Conservation (phyloP, 1,140 invertebrate species). For the Scylla paramamosain region DNA sequence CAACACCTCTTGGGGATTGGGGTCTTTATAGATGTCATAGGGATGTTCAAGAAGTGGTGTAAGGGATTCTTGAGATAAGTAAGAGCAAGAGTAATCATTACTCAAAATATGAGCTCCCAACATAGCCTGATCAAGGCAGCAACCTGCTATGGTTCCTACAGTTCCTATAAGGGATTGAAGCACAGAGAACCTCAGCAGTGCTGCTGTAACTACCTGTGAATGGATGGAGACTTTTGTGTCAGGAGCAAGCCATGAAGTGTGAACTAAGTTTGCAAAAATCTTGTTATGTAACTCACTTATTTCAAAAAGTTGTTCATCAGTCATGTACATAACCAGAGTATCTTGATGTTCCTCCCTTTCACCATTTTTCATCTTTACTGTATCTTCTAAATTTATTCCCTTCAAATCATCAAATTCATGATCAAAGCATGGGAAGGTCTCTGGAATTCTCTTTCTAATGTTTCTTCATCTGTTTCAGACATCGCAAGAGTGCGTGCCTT, state of each 20-base stretch:
- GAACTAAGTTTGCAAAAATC: conserved; percentile 78
- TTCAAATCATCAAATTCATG: conserved; percentile 82
- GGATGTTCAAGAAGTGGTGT: conserved; percentile 78
- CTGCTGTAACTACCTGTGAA: conserved; percentile 55
- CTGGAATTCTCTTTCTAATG: conserved; percentile 86
- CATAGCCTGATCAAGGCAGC: conserved; percentile 59
- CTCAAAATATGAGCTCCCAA: conserved; percentile 72
- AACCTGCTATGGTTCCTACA: conserved; percentile 65
- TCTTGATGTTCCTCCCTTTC: conserved; percentile 35
- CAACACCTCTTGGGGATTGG: conserved; percentile 89
- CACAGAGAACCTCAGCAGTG: conserved; percentile 44
- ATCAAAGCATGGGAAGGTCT: conserved; percentile 89
- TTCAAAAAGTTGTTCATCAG: conserved; percentile 79
- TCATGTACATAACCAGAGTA: conserved; percentile 75
- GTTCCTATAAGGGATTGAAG: conserved; percentile 58
- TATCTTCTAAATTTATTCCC: conserved; percentile 68
- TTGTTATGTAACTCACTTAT: conserved; percentile 78
- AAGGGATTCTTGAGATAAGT: conserved; percentile 50
- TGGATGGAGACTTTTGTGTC: background rate
- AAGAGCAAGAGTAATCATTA: conserved; percentile 68
- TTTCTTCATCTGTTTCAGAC: conserved; percentile 87
- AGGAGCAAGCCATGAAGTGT: conserved; percentile 78
- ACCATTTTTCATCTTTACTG: conserved; percentile 24
- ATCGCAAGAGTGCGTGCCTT: conserved; percentile 82
- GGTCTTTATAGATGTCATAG: conserved; percentile 93